Evolutionary conservation across 2,113 vertebrate species (phyloP).

Genomic region (Pteronura brasiliensis): DNA sequence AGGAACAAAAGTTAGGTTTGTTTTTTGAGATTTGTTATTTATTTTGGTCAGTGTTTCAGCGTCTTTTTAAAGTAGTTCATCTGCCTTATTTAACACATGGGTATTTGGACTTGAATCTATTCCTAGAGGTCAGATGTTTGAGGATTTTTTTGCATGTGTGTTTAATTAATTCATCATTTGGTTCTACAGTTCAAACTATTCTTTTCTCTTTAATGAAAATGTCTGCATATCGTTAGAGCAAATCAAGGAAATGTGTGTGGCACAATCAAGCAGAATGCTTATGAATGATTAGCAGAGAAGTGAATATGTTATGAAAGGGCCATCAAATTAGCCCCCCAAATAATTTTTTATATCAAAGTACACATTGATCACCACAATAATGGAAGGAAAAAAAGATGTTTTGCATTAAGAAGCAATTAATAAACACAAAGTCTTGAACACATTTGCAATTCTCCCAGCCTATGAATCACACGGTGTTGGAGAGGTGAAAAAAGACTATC

Average conservation of each 20-base stretch:
- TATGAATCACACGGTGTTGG: background rate
- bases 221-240: background rate
- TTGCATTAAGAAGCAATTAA: slow-evolving; percentile 7
- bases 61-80: slow-evolving; percentile 33
- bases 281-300: slow-evolving; percentile 31
- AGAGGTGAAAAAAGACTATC: background rate
- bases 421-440: background rate
- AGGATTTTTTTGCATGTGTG: background rate
- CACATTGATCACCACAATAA: background rate
- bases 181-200: background rate
- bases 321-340: background rate
- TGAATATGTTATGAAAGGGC: background rate
- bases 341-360: background rate
- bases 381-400: background rate
- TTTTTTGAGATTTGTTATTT: slow-evolving; percentile 17
- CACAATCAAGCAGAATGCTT: slow-evolving; percentile 4
- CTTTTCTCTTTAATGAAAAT: slow-evolving; percentile 8
- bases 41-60: slow-evolving; percentile 30
- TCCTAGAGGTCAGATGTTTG: slow-evolving; percentile 18
- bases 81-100: slow-evolving; percentile 17
- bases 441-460: background rate
- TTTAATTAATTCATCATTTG: background rate
- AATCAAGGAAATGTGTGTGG: slow-evolving; percentile 10
- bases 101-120: slow-evolving; percentile 23
- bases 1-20: slow-evolving; percentile 61